phyloP scores from a whole-genome alignment of 92 coral and sea anemone genomes.

The Chrysogorgia sp. region DNA sequence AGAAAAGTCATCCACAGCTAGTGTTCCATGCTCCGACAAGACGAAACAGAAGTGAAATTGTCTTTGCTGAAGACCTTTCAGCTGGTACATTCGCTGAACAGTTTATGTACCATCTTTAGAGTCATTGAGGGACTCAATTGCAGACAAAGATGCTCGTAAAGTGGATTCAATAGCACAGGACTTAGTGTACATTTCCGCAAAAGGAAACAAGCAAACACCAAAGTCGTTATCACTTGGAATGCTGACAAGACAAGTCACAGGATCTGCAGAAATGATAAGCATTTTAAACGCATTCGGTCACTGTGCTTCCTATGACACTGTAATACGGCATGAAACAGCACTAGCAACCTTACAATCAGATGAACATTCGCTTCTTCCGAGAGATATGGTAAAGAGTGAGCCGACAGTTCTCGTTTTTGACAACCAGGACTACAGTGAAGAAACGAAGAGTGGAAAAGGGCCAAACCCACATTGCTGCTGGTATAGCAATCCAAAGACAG shows the following conservation, averaged over 20 bases:
- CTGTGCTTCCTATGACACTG: conserved; percentile 39
- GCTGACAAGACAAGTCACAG: conserved; percentile 26
- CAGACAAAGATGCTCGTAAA: conserved; percentile 15
- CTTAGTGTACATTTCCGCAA: conserved; percentile 22
- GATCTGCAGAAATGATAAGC: conserved; percentile 35
- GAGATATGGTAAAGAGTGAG: conserved; percentile 30
- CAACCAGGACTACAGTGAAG: conserved; percentile 42
- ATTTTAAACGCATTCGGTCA: conserved; percentile 34
- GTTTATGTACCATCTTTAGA: conserved; percentile 18
- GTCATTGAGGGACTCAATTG: conserved; percentile 30
- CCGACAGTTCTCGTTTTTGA: conserved; percentile 35
- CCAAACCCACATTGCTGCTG: conserved; percentile 40
- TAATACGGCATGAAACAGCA: conserved; percentile 32
- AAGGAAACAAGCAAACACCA: conserved; percentile 39
- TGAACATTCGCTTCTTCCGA: conserved; percentile 10
- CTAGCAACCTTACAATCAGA: conserved; percentile 32
- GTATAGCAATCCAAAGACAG: conserved; percentile 25
- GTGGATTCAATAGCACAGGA: conserved; percentile 40
- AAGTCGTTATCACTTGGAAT: conserved; percentile 37
- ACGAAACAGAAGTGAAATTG: conserved; percentile 25
- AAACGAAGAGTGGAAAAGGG: conserved; percentile 46
- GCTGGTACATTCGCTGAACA: conserved; percentile 34
- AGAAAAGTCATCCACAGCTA: conserved; percentile 33
- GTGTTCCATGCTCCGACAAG: conserved; percentile 28
- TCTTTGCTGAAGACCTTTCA: conserved; percentile 28